A percentile compares a stretch with the other conserved stretches of the same genome.
phyloP scores from a whole-genome alignment of 2,888 invertebrate species.

The Petrolisthes cinctipes region DNA sequence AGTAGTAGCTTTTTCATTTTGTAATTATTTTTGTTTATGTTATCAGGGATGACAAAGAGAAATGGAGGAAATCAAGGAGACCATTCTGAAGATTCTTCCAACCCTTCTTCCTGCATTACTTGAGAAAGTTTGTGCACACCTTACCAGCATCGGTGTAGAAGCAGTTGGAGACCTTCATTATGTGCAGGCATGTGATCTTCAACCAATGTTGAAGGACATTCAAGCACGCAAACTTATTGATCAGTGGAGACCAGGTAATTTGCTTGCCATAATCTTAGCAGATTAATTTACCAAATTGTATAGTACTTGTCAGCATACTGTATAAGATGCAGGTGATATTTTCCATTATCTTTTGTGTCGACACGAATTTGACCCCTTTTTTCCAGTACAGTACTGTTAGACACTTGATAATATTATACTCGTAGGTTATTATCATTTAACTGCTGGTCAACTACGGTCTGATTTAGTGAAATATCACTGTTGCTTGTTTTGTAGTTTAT shows the following conservation, averaged over 20 bases:
- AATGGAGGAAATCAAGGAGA: conserved; percentile 18
- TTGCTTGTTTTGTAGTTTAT: no score
- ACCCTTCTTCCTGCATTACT: conserved; percentile 4
- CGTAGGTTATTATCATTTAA: no score
- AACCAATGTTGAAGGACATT: conserved; percentile 10
- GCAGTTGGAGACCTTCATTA: neutral
- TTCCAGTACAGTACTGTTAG: no score
- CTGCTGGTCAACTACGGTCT: no score
- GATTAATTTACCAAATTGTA: neutral
- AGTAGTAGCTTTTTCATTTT: neutral
- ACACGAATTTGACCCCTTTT: no score
- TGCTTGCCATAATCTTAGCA: neutral
- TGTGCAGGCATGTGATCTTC: neutral
- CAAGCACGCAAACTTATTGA: neutral
- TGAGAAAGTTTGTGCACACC: conserved; percentile 8
- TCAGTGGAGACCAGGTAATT: neutral
- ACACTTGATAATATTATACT: no score
- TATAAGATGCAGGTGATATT: no score
- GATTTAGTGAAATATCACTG: no score
- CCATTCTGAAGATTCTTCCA: conserved; percentile 1
- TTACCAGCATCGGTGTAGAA: conserved; percentile 21
- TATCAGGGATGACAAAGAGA: neutral
- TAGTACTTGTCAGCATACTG: no score
- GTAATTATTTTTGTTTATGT: neutral
- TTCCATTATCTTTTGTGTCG: neutral